Evolutionary conservation across 2,113 vertebrate genomes (phyloP).

Genomic region (Hylia prasina): DNA sequence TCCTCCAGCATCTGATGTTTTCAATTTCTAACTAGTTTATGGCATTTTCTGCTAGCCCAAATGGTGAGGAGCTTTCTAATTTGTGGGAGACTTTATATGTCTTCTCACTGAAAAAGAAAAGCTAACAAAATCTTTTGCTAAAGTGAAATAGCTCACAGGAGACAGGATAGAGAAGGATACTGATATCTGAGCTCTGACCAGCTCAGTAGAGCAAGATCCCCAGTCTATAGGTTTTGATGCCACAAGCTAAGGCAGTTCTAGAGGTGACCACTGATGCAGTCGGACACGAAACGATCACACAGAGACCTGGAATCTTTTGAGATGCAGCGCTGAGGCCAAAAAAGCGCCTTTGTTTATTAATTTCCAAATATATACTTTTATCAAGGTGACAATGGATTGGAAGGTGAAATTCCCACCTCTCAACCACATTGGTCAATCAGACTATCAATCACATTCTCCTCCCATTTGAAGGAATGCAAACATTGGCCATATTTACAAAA

Average conservation of each 20-base stretch:
- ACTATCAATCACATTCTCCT: no score
- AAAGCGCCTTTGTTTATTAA: no score
- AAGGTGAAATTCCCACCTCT: no score
- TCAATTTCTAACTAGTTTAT: neutral
- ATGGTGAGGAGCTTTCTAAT: neutral
- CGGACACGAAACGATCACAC: no score
- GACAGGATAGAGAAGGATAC: neutral
- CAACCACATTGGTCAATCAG: no score
- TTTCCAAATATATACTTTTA: no score
- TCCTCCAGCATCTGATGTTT: neutral
- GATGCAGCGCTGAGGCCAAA: no score
- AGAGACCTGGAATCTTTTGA: no score
- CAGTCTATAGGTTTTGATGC: neutral
- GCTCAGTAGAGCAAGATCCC: fast-evolving
- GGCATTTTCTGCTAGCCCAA: neutral
- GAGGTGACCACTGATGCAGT: neutral
- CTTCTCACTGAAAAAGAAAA: neutral
- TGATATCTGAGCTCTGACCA: neutral
- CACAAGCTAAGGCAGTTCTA: neutral
- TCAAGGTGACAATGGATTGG: no score
- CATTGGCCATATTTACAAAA: no score
- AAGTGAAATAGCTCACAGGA: neutral
- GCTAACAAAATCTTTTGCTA: neutral
- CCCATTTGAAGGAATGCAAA: no score
- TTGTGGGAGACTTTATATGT: neutral